phyloP scores from a whole-genome alignment of 92 coral and sea anemone genomes.

The Actinostola sp. region DNA sequence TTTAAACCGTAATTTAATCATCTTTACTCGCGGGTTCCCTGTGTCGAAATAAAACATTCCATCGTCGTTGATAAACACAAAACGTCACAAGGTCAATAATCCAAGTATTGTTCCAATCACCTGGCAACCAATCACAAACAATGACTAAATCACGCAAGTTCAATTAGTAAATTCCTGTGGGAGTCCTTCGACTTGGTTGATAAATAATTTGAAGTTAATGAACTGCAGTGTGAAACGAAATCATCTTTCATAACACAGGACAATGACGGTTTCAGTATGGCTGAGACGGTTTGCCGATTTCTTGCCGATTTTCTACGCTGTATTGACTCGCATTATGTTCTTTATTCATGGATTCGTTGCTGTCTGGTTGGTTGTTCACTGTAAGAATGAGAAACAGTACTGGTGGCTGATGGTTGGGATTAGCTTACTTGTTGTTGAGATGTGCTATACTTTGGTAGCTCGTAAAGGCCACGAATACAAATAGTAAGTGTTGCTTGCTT shows the following conservation, averaged over 20 bases:
- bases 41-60: conserved; percentile 15
- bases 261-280: conserved; percentile 10
- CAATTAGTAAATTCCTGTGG: conserved; percentile 24
- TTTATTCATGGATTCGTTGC: conserved; percentile 86
- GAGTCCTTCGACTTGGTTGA: not conserved
- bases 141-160: conserved; percentile 29
- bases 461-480: conserved; percentile 95
- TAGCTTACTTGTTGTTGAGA: conserved; percentile 75
- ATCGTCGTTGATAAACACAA: conserved; percentile 2
- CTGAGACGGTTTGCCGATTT: conserved; percentile 29
- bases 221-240: not conserved
- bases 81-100: conserved; percentile 35
- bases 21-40: not conserved
- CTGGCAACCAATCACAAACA: conserved; percentile 37
- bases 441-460: conserved; percentile 83
- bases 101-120: conserved; percentile 16
- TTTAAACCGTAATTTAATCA: no score
- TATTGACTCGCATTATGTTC: conserved; percentile 85
- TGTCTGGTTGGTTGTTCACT: conserved; percentile 84
- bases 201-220: not conserved
- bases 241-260: not conserved
- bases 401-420: conserved; percentile 83
- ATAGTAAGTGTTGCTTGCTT: conserved; percentile 85
- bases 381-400: conserved; percentile 46
- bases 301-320: conserved; percentile 86